phyloP scores from a whole-genome alignment of 2,113 vertebrate genomes.

The Nesoenas mayeri region DNA sequence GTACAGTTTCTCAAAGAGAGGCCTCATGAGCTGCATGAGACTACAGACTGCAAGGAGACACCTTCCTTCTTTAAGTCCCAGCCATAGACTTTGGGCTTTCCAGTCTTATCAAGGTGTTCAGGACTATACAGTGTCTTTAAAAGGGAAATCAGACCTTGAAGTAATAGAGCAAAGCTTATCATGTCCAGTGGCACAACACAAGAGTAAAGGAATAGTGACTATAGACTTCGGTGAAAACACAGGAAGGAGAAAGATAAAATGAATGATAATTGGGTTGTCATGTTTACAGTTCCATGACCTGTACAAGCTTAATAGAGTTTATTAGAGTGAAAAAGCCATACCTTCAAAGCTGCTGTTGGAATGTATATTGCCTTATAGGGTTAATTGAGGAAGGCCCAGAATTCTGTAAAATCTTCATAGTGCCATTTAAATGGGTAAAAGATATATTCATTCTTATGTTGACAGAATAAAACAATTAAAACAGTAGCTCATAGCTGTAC shows the following conservation, averaged over 20 bases:
- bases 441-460: not conserved
- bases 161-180: not conserved
- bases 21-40: not conserved
- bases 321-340: not conserved
- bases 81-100: not conserved
- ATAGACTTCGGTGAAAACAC: not conserved
- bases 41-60: not conserved
- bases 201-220: not conserved
- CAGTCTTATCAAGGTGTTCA: not conserved
- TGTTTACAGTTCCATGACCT: conserved; percentile 17
- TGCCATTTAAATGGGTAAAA: not conserved
- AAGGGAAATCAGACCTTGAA: not conserved
- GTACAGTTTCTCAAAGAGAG: not conserved
- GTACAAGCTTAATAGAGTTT: not conserved
- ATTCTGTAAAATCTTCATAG: not conserved
- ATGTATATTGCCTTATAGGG: not conserved
- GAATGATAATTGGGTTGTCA: not conserved
- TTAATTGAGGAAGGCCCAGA: not conserved
- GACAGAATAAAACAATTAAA: not conserved
- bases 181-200: not conserved
- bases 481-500: not conserved
- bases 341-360: conserved; percentile 2
- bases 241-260: not conserved
- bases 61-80: not conserved
- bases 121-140: not conserved